A percentile compares a stretch with the other conserved stretches of the same genome.
These are phyloP conservation scores for Irena cyanogastra DNA, from an alignment of 2,113 vertebrate species.

Conservation along the genomic window DNA sequence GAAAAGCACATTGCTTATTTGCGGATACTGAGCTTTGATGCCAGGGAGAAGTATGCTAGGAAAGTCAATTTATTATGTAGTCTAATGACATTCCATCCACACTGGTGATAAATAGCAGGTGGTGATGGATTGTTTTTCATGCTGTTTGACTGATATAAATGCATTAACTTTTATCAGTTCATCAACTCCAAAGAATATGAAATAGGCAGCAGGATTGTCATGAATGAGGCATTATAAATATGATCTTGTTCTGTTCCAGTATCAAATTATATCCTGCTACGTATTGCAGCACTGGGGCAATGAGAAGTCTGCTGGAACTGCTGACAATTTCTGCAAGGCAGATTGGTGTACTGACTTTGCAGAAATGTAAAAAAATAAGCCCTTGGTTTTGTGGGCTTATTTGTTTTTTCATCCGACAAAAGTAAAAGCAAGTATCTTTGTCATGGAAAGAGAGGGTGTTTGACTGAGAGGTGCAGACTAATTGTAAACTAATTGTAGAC, in stretches of 20 bases:
- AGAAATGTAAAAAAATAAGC: not conserved
- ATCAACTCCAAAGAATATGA: not conserved
- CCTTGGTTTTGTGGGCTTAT: not conserved
- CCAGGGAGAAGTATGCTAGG: not conserved
- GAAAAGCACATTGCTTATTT: not conserved
- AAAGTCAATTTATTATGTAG: not conserved
- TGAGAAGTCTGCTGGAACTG: not conserved
- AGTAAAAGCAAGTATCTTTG: not conserved
- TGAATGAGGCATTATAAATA: not conserved
- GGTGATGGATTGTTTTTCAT: not conserved
- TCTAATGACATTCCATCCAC: not conserved
- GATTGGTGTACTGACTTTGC: not conserved
- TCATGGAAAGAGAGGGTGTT: not conserved
- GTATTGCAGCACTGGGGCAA: not conserved
- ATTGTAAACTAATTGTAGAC: not conserved
- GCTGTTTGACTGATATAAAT: not conserved
- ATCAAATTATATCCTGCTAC: not conserved
- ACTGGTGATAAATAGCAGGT: not conserved
- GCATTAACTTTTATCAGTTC: not conserved
- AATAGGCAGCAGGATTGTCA: not conserved
- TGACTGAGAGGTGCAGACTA: not conserved
- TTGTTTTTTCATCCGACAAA: not conserved
- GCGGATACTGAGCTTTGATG: not conserved
- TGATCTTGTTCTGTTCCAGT: not conserved
- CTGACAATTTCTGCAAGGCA: not conserved